These are phyloP conservation scores for Sitta carolinensis DNA, from an alignment of 2,797 vertebrate genomes.

Conservation along the genomic window DNA sequence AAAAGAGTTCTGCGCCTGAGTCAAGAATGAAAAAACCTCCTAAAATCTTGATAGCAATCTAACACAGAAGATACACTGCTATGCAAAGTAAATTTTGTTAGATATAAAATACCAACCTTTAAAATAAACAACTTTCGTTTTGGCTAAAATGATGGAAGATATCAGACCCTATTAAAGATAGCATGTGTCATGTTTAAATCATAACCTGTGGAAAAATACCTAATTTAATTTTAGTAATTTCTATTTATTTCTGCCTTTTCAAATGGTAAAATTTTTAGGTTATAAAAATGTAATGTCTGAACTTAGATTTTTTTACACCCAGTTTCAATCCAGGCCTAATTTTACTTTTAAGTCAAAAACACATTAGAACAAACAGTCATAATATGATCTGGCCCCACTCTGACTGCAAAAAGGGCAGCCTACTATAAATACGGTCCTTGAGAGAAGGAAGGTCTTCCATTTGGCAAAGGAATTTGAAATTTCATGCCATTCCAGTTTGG, in stretches of 20 bases:
- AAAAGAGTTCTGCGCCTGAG: not conserved
- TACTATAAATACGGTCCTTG: slow-evolving; percentile 16
- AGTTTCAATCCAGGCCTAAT: slow-evolving; percentile 15
- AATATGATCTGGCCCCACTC: not conserved
- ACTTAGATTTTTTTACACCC: not conserved
- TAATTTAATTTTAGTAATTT: slow-evolving; percentile 32
- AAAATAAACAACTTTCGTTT: slow-evolving; percentile 36
- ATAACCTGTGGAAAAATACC: not conserved
- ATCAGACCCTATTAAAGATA: not conserved
- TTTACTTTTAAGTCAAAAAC: slow-evolving; percentile 31
- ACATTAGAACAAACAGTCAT: not conserved
- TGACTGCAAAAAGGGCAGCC: slow-evolving; percentile 1
- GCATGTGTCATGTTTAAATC: not conserved
- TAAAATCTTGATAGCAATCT: not conserved
- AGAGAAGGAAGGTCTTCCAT: slow-evolving; percentile 1
- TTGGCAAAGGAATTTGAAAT: slow-evolving; percentile 20
- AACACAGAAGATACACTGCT: not conserved
- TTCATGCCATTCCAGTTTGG: not conserved
- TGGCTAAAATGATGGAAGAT: not conserved
- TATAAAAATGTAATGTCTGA: slow-evolving; percentile 28
- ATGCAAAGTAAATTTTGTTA: not conserved
- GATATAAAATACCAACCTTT: not conserved
- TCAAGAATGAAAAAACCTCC: slow-evolving; percentile 11
- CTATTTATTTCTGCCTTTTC: slow-evolving; percentile 28
- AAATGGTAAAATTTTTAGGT: not conserved